Evolutionary conservation across 2,888 invertebrate species (phyloP), one percentile per base, ranked within the genome.

Genomic region (Eubasilissa splendida): DNA sequence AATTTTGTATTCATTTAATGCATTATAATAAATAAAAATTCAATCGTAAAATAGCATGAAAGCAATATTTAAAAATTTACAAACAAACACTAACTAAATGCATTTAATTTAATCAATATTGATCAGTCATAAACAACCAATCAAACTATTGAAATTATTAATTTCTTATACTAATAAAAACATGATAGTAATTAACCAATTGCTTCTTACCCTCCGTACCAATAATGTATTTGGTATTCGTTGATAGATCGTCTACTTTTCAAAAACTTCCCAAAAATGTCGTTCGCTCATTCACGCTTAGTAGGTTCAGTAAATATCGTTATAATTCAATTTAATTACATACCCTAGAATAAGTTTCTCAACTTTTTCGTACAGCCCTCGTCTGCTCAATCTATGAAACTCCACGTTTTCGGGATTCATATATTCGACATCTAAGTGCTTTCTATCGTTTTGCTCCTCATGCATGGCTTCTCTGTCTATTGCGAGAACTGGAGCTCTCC

Each of bases 281-380:
- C 42, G 42, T 42, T 42, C 42, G 42, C 42, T 42, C 42, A 58
- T 58, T n/a, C 58, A n/a, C 12, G 11, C 58, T 58, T 10, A 9
- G 9, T 4, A 10, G 58, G 58, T 58, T 58, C 58, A 9, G 58
- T n/a, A 42, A 42, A 42, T 42, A 42, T 42, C 42, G 7, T 42
- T 42, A 42, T 42, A 42, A 42, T 7, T 42, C 3, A 50, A 68
- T 68, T 12, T 12, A 52, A 5, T 68, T 68, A 54, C 93, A 92
- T 88, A 94, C 94, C 92, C 91, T 83, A 89, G 89, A 75, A 94
- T 88, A 84, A 94, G 88, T 82, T 88, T 89, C 85, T 93, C 93
- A 79, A 94, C 86, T 87, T 93, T 94, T 78, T 88, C 88, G 85
- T 93, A 93, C 33, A 94, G 86, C 74, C 92, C 92, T 66, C 93